Base-by-base conservation (phyloP, 2,888 invertebrate species). In the Ophraella communa region DNA sequence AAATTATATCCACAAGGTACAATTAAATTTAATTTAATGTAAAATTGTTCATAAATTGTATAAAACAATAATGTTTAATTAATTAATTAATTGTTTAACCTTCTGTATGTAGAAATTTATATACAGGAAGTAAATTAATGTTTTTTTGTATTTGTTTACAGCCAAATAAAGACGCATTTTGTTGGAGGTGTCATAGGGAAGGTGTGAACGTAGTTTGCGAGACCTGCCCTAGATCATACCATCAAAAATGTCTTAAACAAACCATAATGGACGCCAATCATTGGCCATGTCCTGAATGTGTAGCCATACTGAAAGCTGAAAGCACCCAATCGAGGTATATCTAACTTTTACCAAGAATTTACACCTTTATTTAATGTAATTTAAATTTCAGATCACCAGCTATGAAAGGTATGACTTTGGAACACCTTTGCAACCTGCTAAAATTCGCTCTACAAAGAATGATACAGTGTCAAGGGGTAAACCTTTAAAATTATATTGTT, bases 281-380 rank as follows among this genome's bases (percentile, higher is more conserved):
- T 78, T 95, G 95, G 94, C 89, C 92, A 53, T 97, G 97, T 78
- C 91, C 93, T 0, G 96, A 96, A 80, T 98, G 97, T 80, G 85
- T 90, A 68, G 81, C 85, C 5, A 87, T 92, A 54, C 83, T 93
- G 68, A 87, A 87, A 73, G 91, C 91, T 5, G 92, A 92, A 80
- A 89, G 88, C 77, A 87, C 88, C 3, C 89, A 89, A 73, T 87
- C 88, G 35, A 88, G 90, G 89, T 88, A 79, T 79, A 5, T 10
- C 17, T 23, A 4, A 27, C 33, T 14, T 17, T 45, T 45, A 3
- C 24, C 23, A 23, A 23, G 5, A 17, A 17, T 52, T 1, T 4
- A 1, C 2, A 2, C 7, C 17, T 17, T 47, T 47, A 11, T 56
- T 51, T 33, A 35, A 33, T 59, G n/a, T 24, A 8, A 55, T 57